Base-by-base conservation (phyloP, 2,888 invertebrate genomes). In the Stegana nigrithorax region DNA sequence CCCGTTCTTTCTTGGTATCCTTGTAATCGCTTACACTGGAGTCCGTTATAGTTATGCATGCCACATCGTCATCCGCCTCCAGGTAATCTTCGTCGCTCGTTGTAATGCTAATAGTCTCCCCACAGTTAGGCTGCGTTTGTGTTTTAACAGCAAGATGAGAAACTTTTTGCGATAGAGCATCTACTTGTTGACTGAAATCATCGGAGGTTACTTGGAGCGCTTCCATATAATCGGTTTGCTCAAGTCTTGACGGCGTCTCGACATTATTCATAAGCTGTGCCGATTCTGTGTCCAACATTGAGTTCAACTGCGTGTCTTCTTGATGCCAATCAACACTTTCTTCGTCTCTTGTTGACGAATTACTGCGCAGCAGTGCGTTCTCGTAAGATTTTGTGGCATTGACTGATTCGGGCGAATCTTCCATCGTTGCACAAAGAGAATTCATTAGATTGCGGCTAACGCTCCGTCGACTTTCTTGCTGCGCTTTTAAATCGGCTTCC, bases 221-320 rank as follows among this genome's bases (percentile, higher is more conserved):
- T 6, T 83, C 83, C 83, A 84, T 84, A 44, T 70, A 69, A 1
- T 73, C 67, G 2, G 79, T 76, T 8, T 67, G 57, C 14, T 71
- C 66, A 0, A 61, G 57, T 10, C 14, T 4, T 53, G 67, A 60
- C 4, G 51, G 26, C 39, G 32, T 25, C 44, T 19, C 6, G 2
- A 32, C 53, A 4, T 25, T n/a, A 26, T 4, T 4, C 4, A 2
- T 5, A 23, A 14, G 8, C 50, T 5, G 23, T 26, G 50, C 26
- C 21, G 1, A 8, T 27, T 53, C 29, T 14, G 19, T 55, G n/a
- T n/a, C n/a, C n/a, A 23, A 32, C 25, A 59, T 4, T 26, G 60
- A 14, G 7, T 4, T 12, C 25, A 36, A 4, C 60, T 66, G 0
- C 58, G 62, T 0, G 23, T 51, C 2, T 60, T 59, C 14, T 62